Percentiles rank a stretch among this genome's conserved stretches.
Conservation (phyloP, 2,113 vertebrate species). For the Phalacrocorax brasilianus region DNA sequence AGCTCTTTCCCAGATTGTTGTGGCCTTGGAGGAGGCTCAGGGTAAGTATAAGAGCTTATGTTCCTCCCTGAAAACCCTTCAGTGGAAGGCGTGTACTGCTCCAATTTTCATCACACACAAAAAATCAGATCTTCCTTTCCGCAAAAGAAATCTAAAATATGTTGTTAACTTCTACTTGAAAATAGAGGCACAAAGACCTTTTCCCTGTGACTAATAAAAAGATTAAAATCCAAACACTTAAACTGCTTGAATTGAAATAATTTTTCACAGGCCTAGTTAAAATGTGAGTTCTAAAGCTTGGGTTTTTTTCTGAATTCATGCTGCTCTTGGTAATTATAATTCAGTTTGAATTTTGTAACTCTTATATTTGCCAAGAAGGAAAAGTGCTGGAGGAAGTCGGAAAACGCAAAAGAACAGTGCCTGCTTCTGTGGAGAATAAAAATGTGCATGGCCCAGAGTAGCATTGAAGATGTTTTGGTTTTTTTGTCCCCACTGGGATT, state of each 20-base stretch:
- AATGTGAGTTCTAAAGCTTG: background rate
- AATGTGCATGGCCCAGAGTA: background rate
- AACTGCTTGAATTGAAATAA: background rate
- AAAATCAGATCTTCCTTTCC: background rate
- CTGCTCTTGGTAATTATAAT: background rate
- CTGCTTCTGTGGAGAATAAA: background rate
- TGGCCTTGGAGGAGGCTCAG: background rate
- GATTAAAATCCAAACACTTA: background rate
- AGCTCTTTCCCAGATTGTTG: background rate
- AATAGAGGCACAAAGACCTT: background rate
- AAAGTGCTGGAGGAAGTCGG: background rate
- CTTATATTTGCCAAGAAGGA: background rate
- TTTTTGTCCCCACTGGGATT: background rate
- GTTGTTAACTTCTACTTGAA: background rate
- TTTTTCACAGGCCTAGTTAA: background rate
- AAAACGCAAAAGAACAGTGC: background rate
- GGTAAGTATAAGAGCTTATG: background rate
- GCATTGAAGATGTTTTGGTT: background rate
- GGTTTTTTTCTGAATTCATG: background rate
- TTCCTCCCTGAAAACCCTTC: background rate
- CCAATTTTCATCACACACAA: background rate
- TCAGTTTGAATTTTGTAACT: background rate
- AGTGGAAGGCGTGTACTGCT: background rate
- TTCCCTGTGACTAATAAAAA: background rate
- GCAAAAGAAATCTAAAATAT: background rate